These are phyloP conservation scores for Trichopoda pennipes DNA, from an alignment of 2,888 invertebrate genomes.

Conservation along the genomic window DNA sequence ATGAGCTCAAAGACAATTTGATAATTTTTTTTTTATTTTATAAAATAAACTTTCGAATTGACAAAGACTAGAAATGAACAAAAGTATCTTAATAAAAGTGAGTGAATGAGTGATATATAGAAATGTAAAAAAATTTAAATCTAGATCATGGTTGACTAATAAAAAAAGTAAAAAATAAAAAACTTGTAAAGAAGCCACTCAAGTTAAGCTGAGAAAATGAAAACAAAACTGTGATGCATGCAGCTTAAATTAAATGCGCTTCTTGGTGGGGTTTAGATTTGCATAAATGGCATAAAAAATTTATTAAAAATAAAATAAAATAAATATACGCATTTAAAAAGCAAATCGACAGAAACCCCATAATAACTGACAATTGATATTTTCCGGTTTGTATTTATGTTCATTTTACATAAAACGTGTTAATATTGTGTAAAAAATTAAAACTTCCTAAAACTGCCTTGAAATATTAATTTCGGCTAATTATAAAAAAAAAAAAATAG, in stretches of 20 bases:
- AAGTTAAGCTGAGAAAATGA: slow-evolving; percentile 63
- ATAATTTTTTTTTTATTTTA: slow-evolving; percentile 5
- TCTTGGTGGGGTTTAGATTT: slow-evolving; percentile 48
- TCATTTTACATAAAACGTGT: slow-evolving; percentile 35
- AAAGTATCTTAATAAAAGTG: slow-evolving; percentile 22
- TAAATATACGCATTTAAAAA: slow-evolving; percentile 8
- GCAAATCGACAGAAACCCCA: slow-evolving; percentile 16
- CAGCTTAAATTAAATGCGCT: slow-evolving; percentile 59
- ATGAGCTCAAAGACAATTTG: slow-evolving; percentile 22
- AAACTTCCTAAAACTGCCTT: slow-evolving; percentile 7
- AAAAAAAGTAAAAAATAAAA: slow-evolving; percentile 14
- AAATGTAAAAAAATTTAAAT: slow-evolving; percentile 53
- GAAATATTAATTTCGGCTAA: slow-evolving; percentile 41
- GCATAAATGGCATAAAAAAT: slow-evolving; percentile 37
- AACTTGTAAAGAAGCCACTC: slow-evolving; percentile 64
- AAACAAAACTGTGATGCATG: slow-evolving; percentile 39
- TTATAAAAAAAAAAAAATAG: slow-evolving; percentile 5
- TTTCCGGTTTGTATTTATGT: slow-evolving; percentile 60
- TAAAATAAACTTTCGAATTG: slow-evolving; percentile 56
- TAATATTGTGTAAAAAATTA: slow-evolving; percentile 32
- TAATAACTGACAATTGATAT: slow-evolving; percentile 62
- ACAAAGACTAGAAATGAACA: slow-evolving; percentile 38
- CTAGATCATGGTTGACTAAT: slow-evolving; percentile 67
- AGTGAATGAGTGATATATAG: slow-evolving; percentile 38
- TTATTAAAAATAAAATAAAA: slow-evolving; percentile 5